Base-by-base conservation (phyloP, 2,888 invertebrate genomes). In the Pseudococcus longispinus region DNA sequence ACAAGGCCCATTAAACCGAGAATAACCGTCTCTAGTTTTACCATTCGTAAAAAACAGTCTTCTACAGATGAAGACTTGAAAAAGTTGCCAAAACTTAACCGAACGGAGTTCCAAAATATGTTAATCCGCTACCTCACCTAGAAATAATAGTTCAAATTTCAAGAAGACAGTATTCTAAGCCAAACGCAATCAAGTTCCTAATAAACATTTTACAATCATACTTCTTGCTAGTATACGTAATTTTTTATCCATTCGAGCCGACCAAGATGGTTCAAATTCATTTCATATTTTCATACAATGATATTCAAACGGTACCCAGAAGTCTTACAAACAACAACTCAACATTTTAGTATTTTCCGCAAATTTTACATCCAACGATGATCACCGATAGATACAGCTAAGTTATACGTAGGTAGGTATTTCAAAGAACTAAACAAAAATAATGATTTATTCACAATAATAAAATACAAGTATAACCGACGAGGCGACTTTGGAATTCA, bases 391-490 rank as follows among this genome's bases (percentile, higher is more conserved):
- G 6, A 32, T 32, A 32, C 6, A 6, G 6, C 32, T 32, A 32
- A 32, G 6, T 6, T 5, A 32, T 32, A n/a, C n/a, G n/a, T n/a
- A n/a, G n/a, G n/a, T n/a, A n/a, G n/a, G n/a, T n/a, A 3, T 6
- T 44, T 44, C 13, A 46, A 60, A 60, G 18, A 20, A n/a, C 20
- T 20, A 60, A 60, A 60, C 77, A 77, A 46, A 77, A 77, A 29
- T 29, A 77, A 77, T 77, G 18, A n/a, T 82, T 82, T 82, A 82
- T 82, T 44, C 82, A 37, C 42, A 20, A 82, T 37, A 15, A 44
- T 20, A 82, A 82, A 82, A 82, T 32, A 23, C 18, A 82, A 82
- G 32, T 18, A 42, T 5, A 70, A 20, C 8, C 70, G 29, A 23
- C 23, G 70, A 65, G 29, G 70, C 23, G 70, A 70, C 29, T 0